phyloP scores from a whole-genome alignment of 1,140 invertebrate genomes.

The Eulimnadia texana region DNA sequence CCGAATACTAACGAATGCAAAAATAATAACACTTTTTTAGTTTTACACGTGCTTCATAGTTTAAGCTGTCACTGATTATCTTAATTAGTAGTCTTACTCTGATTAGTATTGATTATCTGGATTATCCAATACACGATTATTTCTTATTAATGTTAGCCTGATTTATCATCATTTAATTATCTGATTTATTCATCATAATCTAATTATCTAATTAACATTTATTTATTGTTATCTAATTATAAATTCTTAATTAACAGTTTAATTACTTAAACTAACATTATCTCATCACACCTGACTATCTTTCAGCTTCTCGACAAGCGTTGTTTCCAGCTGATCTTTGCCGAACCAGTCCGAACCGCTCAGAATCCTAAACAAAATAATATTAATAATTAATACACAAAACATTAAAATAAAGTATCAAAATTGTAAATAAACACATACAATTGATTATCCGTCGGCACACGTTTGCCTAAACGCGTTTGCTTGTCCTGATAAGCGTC shows the following conservation, averaged over 20 bases:
- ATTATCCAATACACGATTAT: too few relatives aligned
- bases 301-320: constrained; percentile 53
- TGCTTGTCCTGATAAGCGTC: neutral
- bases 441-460: constrained; percentile 21
- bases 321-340: constrained; percentile 46
- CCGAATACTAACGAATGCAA: constrained; percentile 42
- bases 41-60: too few relatives aligned
- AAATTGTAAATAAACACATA: constrained; percentile 22
- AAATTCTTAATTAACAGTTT: constrained; percentile 5
- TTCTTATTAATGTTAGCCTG: too few relatives aligned
- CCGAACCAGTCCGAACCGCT: constrained; percentile 47
- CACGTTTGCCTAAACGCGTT: neutral
- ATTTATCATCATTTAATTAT: too few relatives aligned
- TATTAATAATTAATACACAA: too few relatives aligned
- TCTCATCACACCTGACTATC: constrained; percentile 41
- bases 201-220: too few relatives aligned
- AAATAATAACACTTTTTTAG: constrained; percentile 19
- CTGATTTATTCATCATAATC: too few relatives aligned
- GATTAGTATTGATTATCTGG: too few relatives aligned
- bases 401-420: constrained; percentile 1
- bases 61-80: too few relatives aligned
- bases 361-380: constrained; percentile 31
- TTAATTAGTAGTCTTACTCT: too few relatives aligned
- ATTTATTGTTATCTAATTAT: too few relatives aligned
- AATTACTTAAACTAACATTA: neutral